Percentiles rank a stretch among this genome's conserved stretches.
Evolutionary conservation across 2,797 vertebrate species (phyloP).

Genomic region (Jordanella pulchra): DNA sequence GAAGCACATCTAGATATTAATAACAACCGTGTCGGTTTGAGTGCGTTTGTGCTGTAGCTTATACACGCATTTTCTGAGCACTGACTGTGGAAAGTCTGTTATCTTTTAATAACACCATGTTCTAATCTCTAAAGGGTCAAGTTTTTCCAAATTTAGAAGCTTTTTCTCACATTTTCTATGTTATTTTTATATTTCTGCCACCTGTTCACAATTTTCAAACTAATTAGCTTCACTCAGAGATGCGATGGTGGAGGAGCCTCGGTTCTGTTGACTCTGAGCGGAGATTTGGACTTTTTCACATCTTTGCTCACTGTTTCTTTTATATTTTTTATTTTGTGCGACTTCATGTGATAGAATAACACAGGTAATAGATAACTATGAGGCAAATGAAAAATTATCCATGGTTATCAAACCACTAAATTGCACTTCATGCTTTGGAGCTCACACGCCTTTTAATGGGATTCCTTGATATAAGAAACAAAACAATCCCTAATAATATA

Average conservation of each 20-base stretch:
- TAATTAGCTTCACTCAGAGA: neutral
- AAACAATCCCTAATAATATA: neutral
- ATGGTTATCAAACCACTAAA: neutral
- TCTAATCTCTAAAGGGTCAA: constrained; percentile 37
- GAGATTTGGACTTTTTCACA: neutral
- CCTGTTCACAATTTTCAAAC: neutral
- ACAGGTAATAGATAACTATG: neutral
- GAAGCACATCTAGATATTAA: constrained; percentile 64
- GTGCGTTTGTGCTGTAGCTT: neutral
- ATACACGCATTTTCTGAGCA: constrained; percentile 31
- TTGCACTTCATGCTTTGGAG: neutral
- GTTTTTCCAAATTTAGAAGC: constrained; percentile 15
- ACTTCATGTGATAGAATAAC: neutral
- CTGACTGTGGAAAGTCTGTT: constrained; percentile 42
- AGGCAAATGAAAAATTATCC: neutral
- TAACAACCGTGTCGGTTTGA: constrained; percentile 45
- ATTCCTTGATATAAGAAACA: neutral
- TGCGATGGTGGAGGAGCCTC: neutral
- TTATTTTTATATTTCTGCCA: constrained; percentile 3
- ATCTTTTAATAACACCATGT: constrained; percentile 47
- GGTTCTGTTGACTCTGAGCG: neutral
- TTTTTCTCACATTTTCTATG: constrained; percentile 13
- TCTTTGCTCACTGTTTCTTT: neutral
- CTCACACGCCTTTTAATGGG: neutral
- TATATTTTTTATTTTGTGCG: too few species aligned